Evolutionary conservation across 2,797 vertebrate genomes (phyloP).

Genomic region (Pseudochirops cupreus): DNA sequence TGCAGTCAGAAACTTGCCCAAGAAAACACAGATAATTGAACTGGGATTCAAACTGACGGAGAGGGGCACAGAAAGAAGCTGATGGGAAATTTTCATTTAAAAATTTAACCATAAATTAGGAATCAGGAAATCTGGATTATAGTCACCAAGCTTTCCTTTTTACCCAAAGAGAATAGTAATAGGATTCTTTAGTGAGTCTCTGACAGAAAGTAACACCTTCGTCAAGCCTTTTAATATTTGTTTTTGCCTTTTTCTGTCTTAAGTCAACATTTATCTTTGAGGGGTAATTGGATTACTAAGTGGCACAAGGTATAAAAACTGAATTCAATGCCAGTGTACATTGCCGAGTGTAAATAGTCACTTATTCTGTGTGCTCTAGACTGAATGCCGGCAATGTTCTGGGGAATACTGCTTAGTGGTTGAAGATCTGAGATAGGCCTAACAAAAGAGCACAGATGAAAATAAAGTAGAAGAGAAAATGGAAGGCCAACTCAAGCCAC

Average conservation of each 20-base stretch:
- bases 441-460: slow-evolving; percentile 62
- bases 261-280: slow-evolving; percentile 71
- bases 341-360: slow-evolving; percentile 53
- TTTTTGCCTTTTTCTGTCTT: slow-evolving; percentile 72
- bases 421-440: slow-evolving; percentile 37
- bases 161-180: not conserved
- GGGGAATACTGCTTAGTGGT: not conserved
- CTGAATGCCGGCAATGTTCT: slow-evolving; percentile 31
- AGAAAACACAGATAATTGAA: not conserved
- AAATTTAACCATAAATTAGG: not conserved
- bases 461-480: slow-evolving; percentile 51
- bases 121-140: not conserved
- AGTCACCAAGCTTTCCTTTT: not conserved
- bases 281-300: slow-evolving; percentile 48
- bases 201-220: slow-evolving; percentile 49
- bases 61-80: not conserved
- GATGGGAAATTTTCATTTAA: not conserved
- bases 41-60: not conserved
- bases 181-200: not conserved
- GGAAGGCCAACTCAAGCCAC: slow-evolving; percentile 61
- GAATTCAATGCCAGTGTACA: slow-evolving; percentile 46
- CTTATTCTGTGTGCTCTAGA: slow-evolving; percentile 62
- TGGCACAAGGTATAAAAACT: slow-evolving; percentile 64
- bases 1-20: not conserved
- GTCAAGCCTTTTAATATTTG: slow-evolving; percentile 63